phyloP scores from a whole-genome alignment of 2,113 vertebrate species.

The Coregonus clupeaformis region DNA sequence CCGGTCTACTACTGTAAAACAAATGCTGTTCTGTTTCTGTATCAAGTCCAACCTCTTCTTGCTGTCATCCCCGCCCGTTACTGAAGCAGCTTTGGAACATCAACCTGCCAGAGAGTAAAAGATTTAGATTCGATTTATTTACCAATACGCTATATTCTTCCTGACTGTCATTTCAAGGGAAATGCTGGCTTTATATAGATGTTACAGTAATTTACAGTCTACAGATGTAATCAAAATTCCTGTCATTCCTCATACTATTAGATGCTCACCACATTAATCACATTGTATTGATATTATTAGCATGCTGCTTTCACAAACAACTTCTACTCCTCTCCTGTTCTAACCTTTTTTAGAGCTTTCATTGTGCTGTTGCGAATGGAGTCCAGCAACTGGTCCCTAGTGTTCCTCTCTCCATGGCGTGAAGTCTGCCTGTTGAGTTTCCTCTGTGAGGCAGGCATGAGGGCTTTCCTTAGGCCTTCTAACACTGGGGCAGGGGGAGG shows the following conservation, averaged over 20 bases:
- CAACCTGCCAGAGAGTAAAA: constrained; percentile 16
- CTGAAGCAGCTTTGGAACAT: constrained; percentile 9
- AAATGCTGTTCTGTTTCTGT: neutral
- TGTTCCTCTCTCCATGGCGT: constrained; percentile 75
- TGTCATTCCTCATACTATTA: too few relatives aligned
- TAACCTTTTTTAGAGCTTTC: constrained; percentile 84
- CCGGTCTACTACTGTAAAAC: neutral
- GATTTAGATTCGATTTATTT: neutral
- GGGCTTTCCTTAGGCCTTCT: constrained; percentile 72
- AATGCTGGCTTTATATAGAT: too few relatives aligned
- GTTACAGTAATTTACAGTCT: too few relatives aligned
- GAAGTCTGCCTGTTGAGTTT: constrained; percentile 73
- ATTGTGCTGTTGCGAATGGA: constrained; percentile 83
- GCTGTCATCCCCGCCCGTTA: neutral
- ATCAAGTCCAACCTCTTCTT: constrained; percentile 3
- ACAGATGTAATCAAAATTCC: too few relatives aligned
- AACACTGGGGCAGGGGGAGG: constrained; percentile 71
- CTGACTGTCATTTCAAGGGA: too few relatives aligned
- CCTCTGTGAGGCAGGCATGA: constrained; percentile 78
- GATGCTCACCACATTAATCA: too few relatives aligned
- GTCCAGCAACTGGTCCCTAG: constrained; percentile 81
- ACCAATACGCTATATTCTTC: neutral
- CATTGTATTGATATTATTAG: too few relatives aligned
- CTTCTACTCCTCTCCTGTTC: constrained; percentile 6
- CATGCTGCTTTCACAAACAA: too few relatives aligned